Evolutionary conservation across 2,888 invertebrate species (phyloP), one percentile per base, ranked within the genome.

Genomic region (Drosophila paranaensis): DNA sequence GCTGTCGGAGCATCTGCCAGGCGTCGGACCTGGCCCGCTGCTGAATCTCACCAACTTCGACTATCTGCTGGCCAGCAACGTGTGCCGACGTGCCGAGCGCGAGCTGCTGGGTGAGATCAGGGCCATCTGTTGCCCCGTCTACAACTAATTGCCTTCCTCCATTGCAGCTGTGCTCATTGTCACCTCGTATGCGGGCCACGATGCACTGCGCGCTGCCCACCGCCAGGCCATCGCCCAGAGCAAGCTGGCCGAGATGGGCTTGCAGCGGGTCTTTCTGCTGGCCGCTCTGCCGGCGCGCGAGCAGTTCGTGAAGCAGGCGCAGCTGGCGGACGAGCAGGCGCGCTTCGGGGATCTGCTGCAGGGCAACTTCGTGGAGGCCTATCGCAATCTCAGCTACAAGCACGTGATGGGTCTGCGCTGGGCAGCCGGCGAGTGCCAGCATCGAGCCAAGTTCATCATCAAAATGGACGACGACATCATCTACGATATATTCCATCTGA

Each of bases 391-490:
- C n/a, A 97, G 96, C 4, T 95, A 95, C 81, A 97, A 97, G 92
- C 97, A 97, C 88, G 91, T 96, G 0, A 97, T 97, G 96, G 97
- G 97, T 0, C 91, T 97, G 42, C 94, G 94, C 80, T 97, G 97
- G 97, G 95, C 95, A 0, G 93, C 94, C 0, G 93, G 93, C n/a
- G 93, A 93, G 81, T 97, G 97, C 85, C 37, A 37, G 39, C 88
- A 86, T 1, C 92, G 93, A 13, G 94, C 95, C 2, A 93, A 94
- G 66, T 96, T 94, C 81, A 93, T 97, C 35, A 93, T 97, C 37
- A 97, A 97, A 94, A 95, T 96, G 92, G 97, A 97, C 90, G 97
- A 97, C 90, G 97, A 97, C 88, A 96, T 95, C 53, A 95, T 96
- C 6, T 94, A 96, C 20, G 95, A 97, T 91, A 92, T 97, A 30